Base-by-base conservation (phyloP, 1,140 invertebrate species). In the Pseudoatta argentina region DNA sequence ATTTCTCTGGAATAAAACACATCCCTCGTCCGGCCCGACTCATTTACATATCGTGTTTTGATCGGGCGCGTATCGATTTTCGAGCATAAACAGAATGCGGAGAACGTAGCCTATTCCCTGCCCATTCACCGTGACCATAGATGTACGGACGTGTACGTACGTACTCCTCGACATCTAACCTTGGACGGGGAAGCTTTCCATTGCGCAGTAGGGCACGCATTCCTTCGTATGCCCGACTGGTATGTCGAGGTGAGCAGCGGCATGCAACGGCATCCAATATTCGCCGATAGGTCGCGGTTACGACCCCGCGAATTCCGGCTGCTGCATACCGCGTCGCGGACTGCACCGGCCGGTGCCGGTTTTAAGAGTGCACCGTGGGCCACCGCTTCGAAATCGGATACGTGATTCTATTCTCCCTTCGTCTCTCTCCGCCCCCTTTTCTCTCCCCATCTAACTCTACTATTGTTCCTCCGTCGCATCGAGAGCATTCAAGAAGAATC, bases 251-350 rank as follows among this genome's bases (percentile, higher is more conserved):
- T 94, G 93, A 94, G 92, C 92, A 93, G 75, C 92, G 93, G 93
- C 91, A 93, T 94, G 92, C 93, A 93, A 92, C 90, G 93, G 94
- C 93, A 94, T 94, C 92, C 94, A 92, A 95, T 94, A 94, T 95
- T 94, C 93, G 88, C 91, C 93, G 91, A 94, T 95, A 93, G 92
- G 92, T 94, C 92, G 94, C 93, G 93, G 94, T 94, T 94, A 92
- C 93, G 92, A 94, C 90, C 92, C 89, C 92, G 94, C 93, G 93
- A 93, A 94, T 94, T 94, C 93, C 93, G 88, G 77, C 85, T 91
- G 59, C 88, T 87, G 91, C 92, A 92, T 93, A 91, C 92, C 91
- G 88, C 85, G 67, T 69, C 91, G 86, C 87, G 87, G 88, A 90
- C 89, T 90, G 85, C 81, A 72, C 85, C 85, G 67, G 64, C 59